These are phyloP conservation scores for Catharus ustulatus DNA, from an alignment of 2,797 vertebrate genomes.

Conservation along the genomic window DNA sequence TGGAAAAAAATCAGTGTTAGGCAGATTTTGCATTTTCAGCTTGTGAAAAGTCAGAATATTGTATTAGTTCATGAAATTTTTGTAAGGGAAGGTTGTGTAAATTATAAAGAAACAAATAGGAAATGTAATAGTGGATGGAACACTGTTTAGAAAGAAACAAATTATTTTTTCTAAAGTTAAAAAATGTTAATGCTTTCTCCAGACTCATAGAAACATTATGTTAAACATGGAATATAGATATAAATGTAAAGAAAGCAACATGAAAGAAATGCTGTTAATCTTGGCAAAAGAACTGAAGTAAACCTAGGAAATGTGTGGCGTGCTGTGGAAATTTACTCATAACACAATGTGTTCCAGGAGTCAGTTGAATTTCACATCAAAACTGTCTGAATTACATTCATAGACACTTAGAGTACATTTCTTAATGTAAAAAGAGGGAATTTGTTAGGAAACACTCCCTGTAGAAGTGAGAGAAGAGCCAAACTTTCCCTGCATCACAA, in stretches of 20 bases:
- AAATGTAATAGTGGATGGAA: slow-evolving; percentile 27
- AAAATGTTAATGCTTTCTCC: slow-evolving; percentile 44
- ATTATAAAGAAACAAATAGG: slow-evolving; percentile 15
- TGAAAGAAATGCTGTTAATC: slow-evolving; percentile 60
- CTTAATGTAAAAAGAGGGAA: not conserved
- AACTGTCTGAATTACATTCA: slow-evolving; percentile 35
- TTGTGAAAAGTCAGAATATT: not conserved
- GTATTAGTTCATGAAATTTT: not conserved
- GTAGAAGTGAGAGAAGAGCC: not conserved
- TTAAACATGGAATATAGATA: slow-evolving; percentile 63
- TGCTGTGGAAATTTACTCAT: slow-evolving; percentile 61
- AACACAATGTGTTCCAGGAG: slow-evolving; percentile 54
- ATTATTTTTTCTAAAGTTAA: slow-evolving; percentile 30
- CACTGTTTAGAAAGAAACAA: slow-evolving; percentile 62
- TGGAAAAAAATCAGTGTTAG: not conserved
- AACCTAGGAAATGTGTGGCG: slow-evolving; percentile 55
- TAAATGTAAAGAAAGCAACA: slow-evolving; percentile 62
- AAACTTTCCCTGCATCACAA: not conserved
- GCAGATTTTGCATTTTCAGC: not conserved
- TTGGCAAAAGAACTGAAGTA: slow-evolving; percentile 66
- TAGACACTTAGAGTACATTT: not conserved
- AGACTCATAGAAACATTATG: slow-evolving; percentile 26
- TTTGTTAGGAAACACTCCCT: not conserved
- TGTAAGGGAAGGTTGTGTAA: not conserved
- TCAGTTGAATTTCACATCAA: slow-evolving; percentile 10